phyloP scores from a whole-genome alignment of 2,797 vertebrate species.

The Enteromius paludinosus region DNA sequence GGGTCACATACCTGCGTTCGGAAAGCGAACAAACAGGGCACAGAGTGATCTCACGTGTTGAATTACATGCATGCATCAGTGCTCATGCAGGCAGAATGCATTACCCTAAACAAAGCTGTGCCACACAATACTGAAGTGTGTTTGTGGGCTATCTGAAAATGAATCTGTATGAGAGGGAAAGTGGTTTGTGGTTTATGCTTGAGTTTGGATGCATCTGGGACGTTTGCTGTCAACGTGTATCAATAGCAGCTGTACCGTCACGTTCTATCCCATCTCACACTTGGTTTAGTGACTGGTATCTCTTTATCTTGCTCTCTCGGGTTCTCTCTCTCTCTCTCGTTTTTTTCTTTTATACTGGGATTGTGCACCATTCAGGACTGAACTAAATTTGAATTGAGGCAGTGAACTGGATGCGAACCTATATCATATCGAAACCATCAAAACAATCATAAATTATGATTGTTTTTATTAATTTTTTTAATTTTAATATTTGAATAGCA shows the following conservation, averaged over 20 bases:
- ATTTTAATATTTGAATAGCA: not conserved
- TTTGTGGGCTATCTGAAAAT: not conserved
- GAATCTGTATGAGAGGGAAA: not conserved
- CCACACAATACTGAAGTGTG: not conserved
- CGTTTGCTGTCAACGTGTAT: not conserved
- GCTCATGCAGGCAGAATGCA: not conserved
- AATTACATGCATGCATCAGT: slow-evolving; percentile 47
- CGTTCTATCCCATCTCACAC: not conserved
- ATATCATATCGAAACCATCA: too few species aligned
- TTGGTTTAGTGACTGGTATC: slow-evolving; percentile 6
- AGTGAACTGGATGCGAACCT: not conserved
- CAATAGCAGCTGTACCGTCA: not conserved
- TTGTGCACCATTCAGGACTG: not conserved
- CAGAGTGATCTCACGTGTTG: slow-evolving; percentile 30
- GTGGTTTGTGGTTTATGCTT: slow-evolving; percentile 21
- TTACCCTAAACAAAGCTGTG: not conserved
- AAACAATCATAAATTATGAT: too few species aligned
- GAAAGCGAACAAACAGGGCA: not conserved
- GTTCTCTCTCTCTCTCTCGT: not conserved
- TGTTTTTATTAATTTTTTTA: too few species aligned
- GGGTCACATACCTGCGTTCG: slow-evolving; percentile 38
- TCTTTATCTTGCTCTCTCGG: not conserved
- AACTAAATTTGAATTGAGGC: not conserved
- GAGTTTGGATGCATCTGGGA: not conserved
- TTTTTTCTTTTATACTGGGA: not conserved